Conservation (phyloP, 1,140 invertebrate species). For the Lepidotrigona ventralis region DNA sequence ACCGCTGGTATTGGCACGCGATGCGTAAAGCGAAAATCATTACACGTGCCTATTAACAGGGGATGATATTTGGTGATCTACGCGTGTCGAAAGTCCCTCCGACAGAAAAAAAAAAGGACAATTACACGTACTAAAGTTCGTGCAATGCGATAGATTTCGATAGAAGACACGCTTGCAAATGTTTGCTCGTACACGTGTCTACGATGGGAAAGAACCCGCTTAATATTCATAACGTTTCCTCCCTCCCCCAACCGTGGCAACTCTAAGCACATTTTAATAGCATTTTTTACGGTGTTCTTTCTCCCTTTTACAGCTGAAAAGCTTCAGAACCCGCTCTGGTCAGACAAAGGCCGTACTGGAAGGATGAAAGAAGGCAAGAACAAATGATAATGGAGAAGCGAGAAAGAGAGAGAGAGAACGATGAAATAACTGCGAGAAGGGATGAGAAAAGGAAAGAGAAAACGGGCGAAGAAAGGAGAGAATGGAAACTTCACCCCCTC, state of each 20-base stretch:
- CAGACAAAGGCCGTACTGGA: background rate
- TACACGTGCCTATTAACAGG: background rate
- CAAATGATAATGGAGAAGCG: slow-evolving; percentile 16
- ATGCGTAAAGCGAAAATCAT: background rate
- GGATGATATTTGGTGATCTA: too few relatives aligned
- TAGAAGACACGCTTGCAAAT: too few relatives aligned
- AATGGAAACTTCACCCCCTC: slow-evolving; percentile 14
- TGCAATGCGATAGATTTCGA: too few relatives aligned
- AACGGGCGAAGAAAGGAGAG: slow-evolving; percentile 12
- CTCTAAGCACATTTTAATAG: slow-evolving; percentile 69
- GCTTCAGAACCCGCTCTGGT: slow-evolving; percentile 4
- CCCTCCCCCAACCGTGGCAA: slow-evolving; percentile 27
- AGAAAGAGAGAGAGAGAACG: background rate
- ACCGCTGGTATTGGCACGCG: too few relatives aligned
- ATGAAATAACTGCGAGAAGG: slow-evolving; percentile 15
- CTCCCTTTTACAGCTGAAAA: slow-evolving; percentile 45
- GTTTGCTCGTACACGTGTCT: background rate
- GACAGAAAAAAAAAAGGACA: too few relatives aligned
- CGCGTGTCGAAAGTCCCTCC: too few relatives aligned
- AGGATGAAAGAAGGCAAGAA: background rate
- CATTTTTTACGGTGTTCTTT: slow-evolving; percentile 53
- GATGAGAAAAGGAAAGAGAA: background rate
- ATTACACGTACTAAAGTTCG: too few relatives aligned
- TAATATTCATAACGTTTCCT: slow-evolving; percentile 70
- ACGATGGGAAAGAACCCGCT: slow-evolving; percentile 27